Evolutionary conservation across 2,888 invertebrate genomes (phyloP), one percentile per base, ranked within the genome.

Genomic region (Ennomos fuscantarius): DNA sequence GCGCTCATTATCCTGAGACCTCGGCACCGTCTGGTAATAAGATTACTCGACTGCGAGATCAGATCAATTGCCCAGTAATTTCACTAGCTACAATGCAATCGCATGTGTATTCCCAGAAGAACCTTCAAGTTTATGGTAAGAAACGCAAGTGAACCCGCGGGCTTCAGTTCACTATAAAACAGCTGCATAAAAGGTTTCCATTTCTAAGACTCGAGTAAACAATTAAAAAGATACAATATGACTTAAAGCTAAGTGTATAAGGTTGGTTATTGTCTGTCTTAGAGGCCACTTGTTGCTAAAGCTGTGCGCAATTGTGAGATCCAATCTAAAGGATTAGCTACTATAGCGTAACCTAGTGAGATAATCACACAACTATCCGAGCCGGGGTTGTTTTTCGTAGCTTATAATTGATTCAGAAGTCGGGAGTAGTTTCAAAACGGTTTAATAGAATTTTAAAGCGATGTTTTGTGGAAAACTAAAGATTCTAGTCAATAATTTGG

Each of bases 311-410:
- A 36, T 44, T 46, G 60, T 63, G 63, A 68, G 70, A 75, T 75
- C 70, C 66, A 70, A 70, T 75, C 72, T 73, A 65, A 67, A 61
- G 70, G 73, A 74, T 76, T 76, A 76, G 64, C 53, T 58, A 58
- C 69, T 73, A 67, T 72, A 66, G 63, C 63, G 60, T 43, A 62
- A 46, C 59, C 31, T 47, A 43, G 41, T 41, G 13, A 32, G 51
- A 60, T 60, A 60, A 52, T 32, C 36, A n/a, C n/a, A 32, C n/a
- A 54, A 48, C 51, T 57, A 57, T 52, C 55, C 12, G 9, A 43
- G 33, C 55, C 13, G 8, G 43, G 42, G 40, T 33, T 59, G 53
- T 44, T 54, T 24, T 45, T 50, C 40, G 49, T 24, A 35, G n/a
- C 33, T 34, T 42, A 36, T 54, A 48, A 54, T 43, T 54, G 49